Evolutionary conservation across 2,888 invertebrate genomes (phyloP), one percentile per base, ranked within the genome.

Genomic region (Agrilus cyanescens): DNA sequence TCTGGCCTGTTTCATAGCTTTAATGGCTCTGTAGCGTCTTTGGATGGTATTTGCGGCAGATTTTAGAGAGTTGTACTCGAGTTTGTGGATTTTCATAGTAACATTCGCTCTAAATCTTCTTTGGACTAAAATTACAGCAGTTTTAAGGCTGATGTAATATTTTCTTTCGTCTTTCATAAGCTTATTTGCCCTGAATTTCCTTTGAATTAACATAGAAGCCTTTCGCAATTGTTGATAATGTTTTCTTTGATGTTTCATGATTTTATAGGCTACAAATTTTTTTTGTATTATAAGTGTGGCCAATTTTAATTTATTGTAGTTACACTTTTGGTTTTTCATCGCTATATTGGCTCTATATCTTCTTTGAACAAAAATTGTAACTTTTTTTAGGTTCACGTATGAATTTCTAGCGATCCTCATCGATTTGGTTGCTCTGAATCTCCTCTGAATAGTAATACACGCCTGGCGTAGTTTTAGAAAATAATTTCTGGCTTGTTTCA

Each of bases 1-100:
- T 42, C 59, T 44, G 54, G 49, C 33, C 0, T 33, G 29, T 45
- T 53, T 32, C 57, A 63, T 20, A 48, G 44, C 1, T 29, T 53
- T 35, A 12, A 58, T 63, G n/a, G 68, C 66, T 36, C 65, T 56
- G 49, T 59, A 65, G 34, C 57, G 58, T 41, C 1, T 56, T 47
- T 65, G 81, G 37, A 82, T 58, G 8, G 58, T 55, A 2, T 69
- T 51, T 1, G 62, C 56, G 4, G 72, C 65, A 7, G 63, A 57
- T 43, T 65, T 70, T 12, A 67, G 48, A 18, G 56, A 46, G 1
- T 69, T 41, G 51, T 65, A 80, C 1, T 58, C 42, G 2, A 54
- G 42, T 38, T 69, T 67, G 13, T 66, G 58, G 37, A 53, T 53
- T 38, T 59, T 63, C 60, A 70, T 70, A 16, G 62, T 39, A 33